Percentiles rank a stretch among this genome's conserved stretches.
phyloP scores from a whole-genome alignment of 2,797 vertebrate genomes.

The Mormyrus hasselquistii region DNA sequence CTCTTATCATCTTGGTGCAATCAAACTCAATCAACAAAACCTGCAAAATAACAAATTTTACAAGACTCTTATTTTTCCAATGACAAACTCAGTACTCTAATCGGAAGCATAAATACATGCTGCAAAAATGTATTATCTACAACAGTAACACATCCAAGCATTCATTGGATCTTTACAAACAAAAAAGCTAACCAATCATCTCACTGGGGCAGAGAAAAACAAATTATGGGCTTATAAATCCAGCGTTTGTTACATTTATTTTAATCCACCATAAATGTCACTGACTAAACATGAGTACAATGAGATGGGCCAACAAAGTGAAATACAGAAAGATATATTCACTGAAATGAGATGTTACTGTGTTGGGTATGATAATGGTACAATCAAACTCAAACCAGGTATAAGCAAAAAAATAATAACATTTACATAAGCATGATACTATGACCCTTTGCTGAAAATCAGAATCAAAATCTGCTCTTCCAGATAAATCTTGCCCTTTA shows the following conservation, averaged over 20 bases:
- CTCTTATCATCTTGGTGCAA: background rate
- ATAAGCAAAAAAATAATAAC: background rate
- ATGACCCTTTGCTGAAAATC: background rate
- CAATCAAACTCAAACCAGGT: background rate
- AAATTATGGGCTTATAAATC: background rate
- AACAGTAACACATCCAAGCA: background rate
- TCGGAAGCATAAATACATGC: background rate
- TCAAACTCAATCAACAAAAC: background rate
- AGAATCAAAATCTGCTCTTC: background rate
- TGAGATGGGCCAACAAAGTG: background rate
- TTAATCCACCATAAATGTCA: background rate
- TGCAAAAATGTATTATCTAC: background rate
- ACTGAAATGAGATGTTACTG: background rate
- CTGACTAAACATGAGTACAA: background rate
- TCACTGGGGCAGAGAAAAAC: background rate
- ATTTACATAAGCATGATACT: background rate
- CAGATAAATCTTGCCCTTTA: background rate
- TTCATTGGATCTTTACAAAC: background rate
- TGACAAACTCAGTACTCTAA: background rate
- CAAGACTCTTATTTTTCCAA: background rate
- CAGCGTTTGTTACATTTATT: background rate
- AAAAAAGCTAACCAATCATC: background rate
- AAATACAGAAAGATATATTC: background rate
- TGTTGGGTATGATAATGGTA: background rate
- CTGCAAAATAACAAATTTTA: background rate